Conservation (phyloP, 2,797 vertebrate genomes). For the Muscicapa striata region DNA sequence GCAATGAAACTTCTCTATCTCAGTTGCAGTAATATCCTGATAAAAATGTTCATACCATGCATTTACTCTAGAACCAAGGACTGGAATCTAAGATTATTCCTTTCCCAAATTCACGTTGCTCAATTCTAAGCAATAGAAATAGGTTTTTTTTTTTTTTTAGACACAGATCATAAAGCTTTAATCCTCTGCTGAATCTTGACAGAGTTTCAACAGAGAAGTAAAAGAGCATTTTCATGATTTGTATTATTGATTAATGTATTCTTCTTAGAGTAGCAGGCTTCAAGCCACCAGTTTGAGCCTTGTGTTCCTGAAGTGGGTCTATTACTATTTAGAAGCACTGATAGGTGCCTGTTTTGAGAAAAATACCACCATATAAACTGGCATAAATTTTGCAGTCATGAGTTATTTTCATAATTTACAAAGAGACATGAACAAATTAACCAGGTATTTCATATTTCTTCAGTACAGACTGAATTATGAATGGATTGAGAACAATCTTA, state of each 20-base stretch:
- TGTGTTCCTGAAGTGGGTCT: not conserved
- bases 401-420: not conserved
- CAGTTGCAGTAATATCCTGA: not conserved
- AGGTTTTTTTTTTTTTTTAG: not conserved
- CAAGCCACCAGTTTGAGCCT: not conserved
- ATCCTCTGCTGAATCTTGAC: not conserved
- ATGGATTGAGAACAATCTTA: not conserved
- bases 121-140: not conserved
- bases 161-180: not conserved
- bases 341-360: not conserved
- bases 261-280: not conserved
- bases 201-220: not conserved
- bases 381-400: not conserved
- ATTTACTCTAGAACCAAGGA: not conserved
- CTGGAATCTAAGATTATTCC: not conserved
- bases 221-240: not conserved
- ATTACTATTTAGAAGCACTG: not conserved
- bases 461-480: not conserved
- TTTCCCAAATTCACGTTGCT: not conserved
- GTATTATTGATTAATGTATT: not conserved
- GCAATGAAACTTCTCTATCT: not conserved
- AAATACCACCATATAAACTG: not conserved
- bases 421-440: not conserved
- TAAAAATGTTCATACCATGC: not conserved
- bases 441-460: not conserved